Evolutionary conservation across 2,797 vertebrate genomes (phyloP), one percentile per base, ranked within the genome.

Genomic region (Danio choprae): DNA sequence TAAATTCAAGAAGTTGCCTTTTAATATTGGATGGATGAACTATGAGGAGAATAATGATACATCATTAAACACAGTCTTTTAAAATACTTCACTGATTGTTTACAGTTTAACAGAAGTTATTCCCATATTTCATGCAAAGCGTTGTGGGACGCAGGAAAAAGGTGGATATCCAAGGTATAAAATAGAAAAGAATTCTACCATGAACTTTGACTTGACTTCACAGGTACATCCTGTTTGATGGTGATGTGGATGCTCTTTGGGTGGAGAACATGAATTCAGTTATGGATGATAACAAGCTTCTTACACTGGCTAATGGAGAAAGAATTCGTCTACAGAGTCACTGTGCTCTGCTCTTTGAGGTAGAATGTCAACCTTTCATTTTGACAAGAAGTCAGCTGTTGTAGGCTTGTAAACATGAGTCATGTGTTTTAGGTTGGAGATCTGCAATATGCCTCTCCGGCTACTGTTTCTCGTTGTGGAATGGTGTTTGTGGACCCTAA

Each of bases 251-350:
- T 60, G 96, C 98, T 62, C 90, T 98, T 16, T 99, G 98, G 98
- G 97, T 99, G 4, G 98, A 99, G 88, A 99, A 99, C 87, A 99
- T 99, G 98, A 99, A 99, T 89, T 99, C 98, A 0, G 98, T 99
- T 83, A 99, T 99, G 98, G 98, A 99, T 40, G 98, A 99, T 90
- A 99, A 99, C 91, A 98, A 94, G 86, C 90, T 99, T 73, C 84
- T 99, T 88, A 99, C 98, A 0, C 85, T 99, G 87, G 97, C 98
- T 79, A 99, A 99, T 0, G 98, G 98, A 22, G 98, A 99, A 83
- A 92, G 98, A 80, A 98, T 99, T 64, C 94, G 96, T 51, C 94
- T 99, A 7, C 97, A 98, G 87, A 80, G 81, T 0, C 96, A 99
- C 87, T 99, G 98, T 50, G 97, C 98, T 0, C 85, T 98, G 74